Base-by-base conservation (phyloP, 2,888 invertebrate species). In the Dysmachus trigonus region DNA sequence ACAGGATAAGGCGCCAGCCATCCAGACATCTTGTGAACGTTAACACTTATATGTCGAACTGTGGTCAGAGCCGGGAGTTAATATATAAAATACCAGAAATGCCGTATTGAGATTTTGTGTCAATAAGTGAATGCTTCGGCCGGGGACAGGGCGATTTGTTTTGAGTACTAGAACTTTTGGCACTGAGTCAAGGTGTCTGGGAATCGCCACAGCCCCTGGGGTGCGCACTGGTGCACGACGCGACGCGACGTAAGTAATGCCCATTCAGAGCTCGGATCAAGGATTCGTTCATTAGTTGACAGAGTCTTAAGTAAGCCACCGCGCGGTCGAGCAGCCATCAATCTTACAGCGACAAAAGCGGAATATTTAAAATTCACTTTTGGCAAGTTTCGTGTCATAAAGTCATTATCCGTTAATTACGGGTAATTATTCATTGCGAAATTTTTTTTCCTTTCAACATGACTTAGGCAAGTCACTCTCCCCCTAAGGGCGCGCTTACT, bases 381-480 rank as follows among this genome's bases (percentile, higher is more conserved):
- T 51, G 35, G 73, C 87, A 85, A 47, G 18, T 53, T 86, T 41
- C 87, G 87, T 87, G 87, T 77, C 85, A 83, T 87, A 86, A 87
- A 86, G 87, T 87, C 83, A 87, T 87, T 87, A 87, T 85, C 86
- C 87, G 22, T 83, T 86, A 87, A 87, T 87, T 87, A 87, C 10
- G 76, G 76, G 77, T 86, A 87, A 87, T 87, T 87, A 87, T 87
- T 87, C 85, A 87, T 87, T 83, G 51, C 77, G 83, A 72, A 83
- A 51, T 87, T 85, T 85, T 82, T 82, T 47, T 22, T 62, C 27
- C 79, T 79, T 79, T 79, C 51, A 47, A 30, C 47, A n/a, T 30
- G 79, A 18, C 51, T 47, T 15, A 79, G 31, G 79, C 47, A 79
- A 79, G 79, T 79, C 79, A 79, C 31, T 30, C 79, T 13, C 30